Evolutionary conservation across 1,140 invertebrate species (phyloP).

Genomic region (Drosophila leontia): DNA sequence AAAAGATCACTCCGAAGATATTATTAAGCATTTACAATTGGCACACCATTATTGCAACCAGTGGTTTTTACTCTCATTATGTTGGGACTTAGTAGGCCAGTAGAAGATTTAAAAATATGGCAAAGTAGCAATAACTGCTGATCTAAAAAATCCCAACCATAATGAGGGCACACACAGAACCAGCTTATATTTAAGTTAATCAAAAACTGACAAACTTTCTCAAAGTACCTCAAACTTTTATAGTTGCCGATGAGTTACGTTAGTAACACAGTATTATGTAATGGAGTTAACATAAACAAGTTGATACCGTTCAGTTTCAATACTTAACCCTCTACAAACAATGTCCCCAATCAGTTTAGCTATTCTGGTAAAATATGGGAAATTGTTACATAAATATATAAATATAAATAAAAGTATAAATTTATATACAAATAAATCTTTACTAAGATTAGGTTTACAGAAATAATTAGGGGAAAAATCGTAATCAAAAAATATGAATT

Average conservation of each 20-base stretch:
- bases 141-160: slow-evolving; percentile 85
- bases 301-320: slow-evolving; percentile 14
- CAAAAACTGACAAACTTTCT: slow-evolving; percentile 35
- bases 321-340: slow-evolving; percentile 18
- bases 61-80: slow-evolving; percentile 81
- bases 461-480: neutral
- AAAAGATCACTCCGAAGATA: neutral
- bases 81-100: slow-evolving; percentile 85
- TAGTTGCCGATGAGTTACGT: slow-evolving; percentile 13
- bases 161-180: slow-evolving; percentile 67
- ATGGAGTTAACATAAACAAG: slow-evolving; percentile 26
- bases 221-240: slow-evolving; percentile 26
- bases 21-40: too few species aligned
- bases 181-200: neutral
- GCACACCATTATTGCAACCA: neutral
- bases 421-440: neutral
- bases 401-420: too few species aligned
- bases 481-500: neutral
- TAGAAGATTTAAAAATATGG: slow-evolving; percentile 64
- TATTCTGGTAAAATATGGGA: neutral
- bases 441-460: neutral
- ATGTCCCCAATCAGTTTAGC: neutral
- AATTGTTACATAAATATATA: neutral
- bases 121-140: slow-evolving; percentile 76
- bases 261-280: slow-evolving; percentile 2